Evolutionary conservation across 1,140 invertebrate species (phyloP), one percentile per base, ranked within the genome.

Genomic region (Ceratosolen solmsi): DNA sequence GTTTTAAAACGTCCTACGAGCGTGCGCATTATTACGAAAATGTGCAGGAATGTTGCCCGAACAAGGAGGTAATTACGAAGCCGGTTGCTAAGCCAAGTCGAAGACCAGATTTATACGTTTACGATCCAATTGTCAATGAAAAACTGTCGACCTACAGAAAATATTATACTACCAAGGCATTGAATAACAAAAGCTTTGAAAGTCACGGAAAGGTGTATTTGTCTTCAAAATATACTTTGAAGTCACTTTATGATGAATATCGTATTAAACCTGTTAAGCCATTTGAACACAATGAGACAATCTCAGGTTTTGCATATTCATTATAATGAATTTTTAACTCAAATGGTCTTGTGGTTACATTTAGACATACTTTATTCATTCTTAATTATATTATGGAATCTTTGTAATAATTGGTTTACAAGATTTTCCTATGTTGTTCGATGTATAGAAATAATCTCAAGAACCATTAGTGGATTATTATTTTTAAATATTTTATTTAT

Each of bases 111-210:
- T 71, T 82, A 25, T 71, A 76, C 20, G 4, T 65, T 38, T 58
- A 70, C 33, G 80, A 82, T 71, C 73, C 80, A 11, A 76, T 76
- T 58, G 41, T 82, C 22, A 70, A 70, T 58, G 25, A 82, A 73
- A 82, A 82, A 58, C 9, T 1, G 33, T 82, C 80, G n/a, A 76
- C 63, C 11, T 82, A 70, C 30, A 25, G 11, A 41, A 38, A 38
- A n/a, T 22, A 13, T 71, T 71, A 82, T 20, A 11, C 9, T 2
- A 5, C 13, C n/a, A 82, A 75, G n/a, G 46, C 30, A 46, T 56
- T 27, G 9, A 2, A 41, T 58, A 15, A 68, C 2, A 74, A 25
- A 38, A 0, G 17, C 20, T 41, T 20, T 0, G 79, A 82, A 58
- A n/a, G n/a, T 46, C 71, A 71, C 27, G 25, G 63, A 33, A 25